Evolutionary conservation across 2,113 vertebrate genomes (phyloP).

Genomic region (Oreocharis arfaki): DNA sequence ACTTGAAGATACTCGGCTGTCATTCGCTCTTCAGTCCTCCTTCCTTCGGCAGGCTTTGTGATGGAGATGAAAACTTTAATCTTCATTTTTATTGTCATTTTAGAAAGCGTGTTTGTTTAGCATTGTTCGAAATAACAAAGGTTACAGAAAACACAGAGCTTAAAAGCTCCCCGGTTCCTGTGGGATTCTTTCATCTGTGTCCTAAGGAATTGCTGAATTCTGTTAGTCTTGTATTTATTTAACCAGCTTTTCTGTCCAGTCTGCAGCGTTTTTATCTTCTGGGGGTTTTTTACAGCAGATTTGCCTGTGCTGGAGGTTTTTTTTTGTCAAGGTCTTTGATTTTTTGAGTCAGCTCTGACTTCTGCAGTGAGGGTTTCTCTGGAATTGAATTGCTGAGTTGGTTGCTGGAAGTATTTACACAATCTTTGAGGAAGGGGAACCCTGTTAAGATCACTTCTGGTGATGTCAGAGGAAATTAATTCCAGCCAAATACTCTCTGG

Average conservation of each 20-base stretch:
- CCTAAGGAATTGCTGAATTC: neutral
- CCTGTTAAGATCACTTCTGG: neutral
- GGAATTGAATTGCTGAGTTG: neutral
- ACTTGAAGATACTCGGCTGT: neutral
- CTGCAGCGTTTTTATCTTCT: neutral
- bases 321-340: neutral
- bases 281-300: neutral
- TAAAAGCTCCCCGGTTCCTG: neutral
- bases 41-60: neutral
- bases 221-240: neutral
- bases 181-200: neutral
- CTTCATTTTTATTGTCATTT: neutral
- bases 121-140: neutral
- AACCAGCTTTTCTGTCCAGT: neutral
- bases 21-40: rapidly evolving
- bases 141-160: neutral
- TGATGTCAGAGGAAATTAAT: neutral
- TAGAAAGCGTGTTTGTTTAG: neutral
- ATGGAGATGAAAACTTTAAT: neutral
- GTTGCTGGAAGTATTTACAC: neutral
- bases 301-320: neutral
- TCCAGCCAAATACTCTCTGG: neutral
- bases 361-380: neutral
- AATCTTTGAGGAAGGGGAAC: neutral
- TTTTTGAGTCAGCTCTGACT: neutral